A percentile compares a stretch with the other conserved stretches of the same genome.
Evolutionary conservation across 2,888 invertebrate genomes (phyloP).

Genomic region (Cephonodes hylas): DNA sequence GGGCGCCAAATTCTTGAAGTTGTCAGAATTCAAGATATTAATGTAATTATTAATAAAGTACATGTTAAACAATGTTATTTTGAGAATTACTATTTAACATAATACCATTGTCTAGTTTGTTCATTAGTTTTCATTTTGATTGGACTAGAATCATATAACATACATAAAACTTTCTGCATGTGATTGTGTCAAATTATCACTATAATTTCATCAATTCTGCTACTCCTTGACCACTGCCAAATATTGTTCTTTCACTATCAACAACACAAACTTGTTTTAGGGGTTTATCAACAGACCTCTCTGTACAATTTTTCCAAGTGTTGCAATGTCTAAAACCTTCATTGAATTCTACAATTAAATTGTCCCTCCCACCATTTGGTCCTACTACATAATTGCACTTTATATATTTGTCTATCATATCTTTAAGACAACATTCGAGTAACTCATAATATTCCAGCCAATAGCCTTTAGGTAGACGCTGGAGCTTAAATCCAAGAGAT

Average conservation of each 20-base stretch:
- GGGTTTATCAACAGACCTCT: conserved; percentile 65
- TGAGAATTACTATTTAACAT: no score
- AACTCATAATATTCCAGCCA: conserved; percentile 87
- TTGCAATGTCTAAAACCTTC: conserved; percentile 83
- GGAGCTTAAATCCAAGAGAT: conserved; percentile 77
- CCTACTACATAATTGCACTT: conserved; percentile 87
- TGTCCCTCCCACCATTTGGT: conserved; percentile 88
- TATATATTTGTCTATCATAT: conserved; percentile 77
- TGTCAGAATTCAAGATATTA: no score
- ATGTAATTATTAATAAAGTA: no score
- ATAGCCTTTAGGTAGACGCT: conserved; percentile 79
- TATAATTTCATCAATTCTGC: conserved; percentile 8
- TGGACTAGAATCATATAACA: neutral
- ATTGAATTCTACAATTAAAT: conserved; percentile 84
- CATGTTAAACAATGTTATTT: no score
- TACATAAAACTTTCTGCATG: neutral
- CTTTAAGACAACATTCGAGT: conserved; percentile 87
- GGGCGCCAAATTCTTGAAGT: no score
- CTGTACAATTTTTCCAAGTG: conserved; percentile 69
- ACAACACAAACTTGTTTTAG: conserved; percentile 82
- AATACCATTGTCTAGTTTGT: no score
- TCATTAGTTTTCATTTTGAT: neutral
- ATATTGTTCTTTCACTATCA: conserved; percentile 49
- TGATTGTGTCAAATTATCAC: neutral
- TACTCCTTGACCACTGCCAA: conserved; percentile 13